Percentiles rank a stretch among this genome's conserved stretches.
Evolutionary conservation across 2,113 vertebrate genomes (phyloP).

Genomic region (Actinemys pallida): DNA sequence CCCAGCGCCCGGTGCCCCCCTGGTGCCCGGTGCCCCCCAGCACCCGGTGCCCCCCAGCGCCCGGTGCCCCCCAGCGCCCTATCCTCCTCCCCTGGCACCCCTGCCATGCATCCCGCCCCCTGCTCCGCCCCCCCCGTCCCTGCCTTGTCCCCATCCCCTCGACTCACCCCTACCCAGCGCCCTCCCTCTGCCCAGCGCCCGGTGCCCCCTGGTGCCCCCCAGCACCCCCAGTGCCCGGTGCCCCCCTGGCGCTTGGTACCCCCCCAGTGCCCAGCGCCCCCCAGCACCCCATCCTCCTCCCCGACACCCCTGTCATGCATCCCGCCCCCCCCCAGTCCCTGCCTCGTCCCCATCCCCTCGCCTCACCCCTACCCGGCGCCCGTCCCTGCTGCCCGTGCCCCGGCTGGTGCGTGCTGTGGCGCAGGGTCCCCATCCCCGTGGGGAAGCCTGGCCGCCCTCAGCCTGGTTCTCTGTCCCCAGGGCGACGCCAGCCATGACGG

Average conservation of each 20-base stretch:
- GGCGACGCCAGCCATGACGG: conserved; percentile 89
- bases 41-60: too few relatives aligned
- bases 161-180: too few relatives aligned
- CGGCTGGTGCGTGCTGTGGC: not conserved
- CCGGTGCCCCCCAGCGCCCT: too few relatives aligned
- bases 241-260: too few relatives aligned
- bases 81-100: too few relatives aligned
- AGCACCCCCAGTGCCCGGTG: accelerated
- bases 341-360: accelerated
- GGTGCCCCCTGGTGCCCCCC: too few relatives aligned
- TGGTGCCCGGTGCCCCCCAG: too few relatives aligned
- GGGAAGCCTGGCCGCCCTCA: not conserved
- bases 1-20: too few relatives aligned
- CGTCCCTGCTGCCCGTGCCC: not conserved
- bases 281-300: not conserved
- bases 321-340: not conserved
- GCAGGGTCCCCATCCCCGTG: not conserved
- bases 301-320: too few relatives aligned
- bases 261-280: too few relatives aligned
- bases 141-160: accelerated
- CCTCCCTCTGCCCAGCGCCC: not conserved
- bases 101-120: too few relatives aligned
- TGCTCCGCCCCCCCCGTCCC: accelerated
- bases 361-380: too few relatives aligned
- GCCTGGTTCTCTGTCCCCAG: conserved; percentile 69